Base-by-base conservation (phyloP, 2,113 vertebrate genomes). In the Caloenas nicobarica region DNA sequence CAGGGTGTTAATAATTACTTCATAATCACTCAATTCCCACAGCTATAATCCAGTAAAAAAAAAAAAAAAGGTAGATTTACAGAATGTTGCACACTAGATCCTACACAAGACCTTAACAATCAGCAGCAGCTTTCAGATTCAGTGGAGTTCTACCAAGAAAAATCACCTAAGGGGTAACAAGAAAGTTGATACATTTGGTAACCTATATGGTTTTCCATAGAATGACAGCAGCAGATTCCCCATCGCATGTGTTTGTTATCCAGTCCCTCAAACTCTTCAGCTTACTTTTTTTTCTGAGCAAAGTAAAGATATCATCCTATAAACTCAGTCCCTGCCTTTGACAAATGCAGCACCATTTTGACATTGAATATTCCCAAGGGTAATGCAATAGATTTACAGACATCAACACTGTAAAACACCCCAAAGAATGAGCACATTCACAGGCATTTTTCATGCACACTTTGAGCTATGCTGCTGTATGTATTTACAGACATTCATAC, bases 311-410 rank as follows among this genome's bases (percentile, higher is more conserved):
- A 29, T 0, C 4, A 1, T 40, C 28, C 21, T 62, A 54, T 31
- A n/a, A 81, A 56, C 33, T 76, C 56, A 68, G 25, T 9, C 22
- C 16, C 24, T 25, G 22, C 17, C 38, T 79, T 93, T 36, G 71
- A 22, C 18, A 29, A 34, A 24, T 19, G 5, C 4, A 51, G 19
- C 46, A 56, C 14, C 7, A 4, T 28, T 58, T 60, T 48, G 57
- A 33, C 21, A 16, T 0, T 0, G 40, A 57, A 56, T 56, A 81
- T 33, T 23, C 33, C 48, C 6, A 16, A 11, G 5, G 26, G 38
- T 34, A 64, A 53, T 2, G 11, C 24, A 36, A 36, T 4, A 24
- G 50, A 8, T 19, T 62, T 46, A 2, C 1, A 70, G 31, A 25
- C 50, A 50, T 13, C 34, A 53, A 23, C 19, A 44, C 26, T 15